Conservation (phyloP, 2,888 invertebrate species). For the Diaphora mendica region DNA sequence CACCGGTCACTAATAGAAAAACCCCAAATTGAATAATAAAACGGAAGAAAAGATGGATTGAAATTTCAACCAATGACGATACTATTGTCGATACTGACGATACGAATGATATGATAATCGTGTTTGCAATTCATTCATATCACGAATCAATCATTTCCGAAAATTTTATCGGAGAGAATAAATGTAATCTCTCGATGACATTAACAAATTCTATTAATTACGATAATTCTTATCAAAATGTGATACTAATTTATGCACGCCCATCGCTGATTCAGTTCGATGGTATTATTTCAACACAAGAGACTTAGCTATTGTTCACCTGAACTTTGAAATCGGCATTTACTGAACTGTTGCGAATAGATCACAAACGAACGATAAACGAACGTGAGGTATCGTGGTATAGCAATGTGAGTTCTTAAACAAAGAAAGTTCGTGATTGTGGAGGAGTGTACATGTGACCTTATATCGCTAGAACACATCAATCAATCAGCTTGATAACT, state of each 20-base stretch:
- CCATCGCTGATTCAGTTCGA: slow-evolving; percentile 50
- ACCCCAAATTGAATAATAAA: no score
- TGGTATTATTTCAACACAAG: slow-evolving; percentile 66
- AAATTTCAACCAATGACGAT: background rate
- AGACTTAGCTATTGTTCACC: slow-evolving; percentile 66
- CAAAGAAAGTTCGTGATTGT: slow-evolving; percentile 19
- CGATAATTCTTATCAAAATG: slow-evolving; percentile 37
- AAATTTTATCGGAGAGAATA: background rate
- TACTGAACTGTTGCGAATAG: slow-evolving; percentile 74
- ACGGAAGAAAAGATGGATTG: background rate
- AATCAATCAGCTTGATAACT: background rate
- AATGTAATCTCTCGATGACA: background rate
- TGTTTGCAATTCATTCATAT: no score
- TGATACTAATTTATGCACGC: slow-evolving; percentile 53
- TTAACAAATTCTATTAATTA: slow-evolving; percentile 32
- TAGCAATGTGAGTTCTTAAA: slow-evolving; percentile 7
- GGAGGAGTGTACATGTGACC: slow-evolving; percentile 3
- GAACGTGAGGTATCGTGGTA: slow-evolving; percentile 46
- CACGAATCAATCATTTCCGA: background rate
- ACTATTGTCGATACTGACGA: no score
- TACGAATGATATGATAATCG: no score
- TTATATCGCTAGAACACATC: background rate
- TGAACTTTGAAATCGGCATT: slow-evolving; percentile 82
- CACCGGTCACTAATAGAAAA: no score
- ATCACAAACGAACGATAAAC: slow-evolving; percentile 69